Evolutionary conservation across 2,797 vertebrate species (phyloP).

Genomic region (Crossoptilon crossoptilon): DNA sequence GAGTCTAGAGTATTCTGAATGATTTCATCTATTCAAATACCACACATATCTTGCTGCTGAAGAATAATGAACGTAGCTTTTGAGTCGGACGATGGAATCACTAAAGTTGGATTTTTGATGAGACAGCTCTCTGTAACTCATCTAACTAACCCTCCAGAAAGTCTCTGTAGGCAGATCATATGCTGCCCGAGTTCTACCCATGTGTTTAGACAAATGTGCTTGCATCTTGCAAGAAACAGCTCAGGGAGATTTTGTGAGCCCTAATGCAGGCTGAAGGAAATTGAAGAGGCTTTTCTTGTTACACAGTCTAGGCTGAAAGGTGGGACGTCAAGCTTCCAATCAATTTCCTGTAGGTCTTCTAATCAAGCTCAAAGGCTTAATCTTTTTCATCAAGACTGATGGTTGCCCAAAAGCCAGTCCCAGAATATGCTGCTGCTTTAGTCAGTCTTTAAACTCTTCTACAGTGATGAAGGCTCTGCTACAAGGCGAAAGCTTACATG

Average conservation of each 20-base stretch:
- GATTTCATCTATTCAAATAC: not conserved
- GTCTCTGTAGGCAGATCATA: not conserved
- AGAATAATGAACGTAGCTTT: not conserved
- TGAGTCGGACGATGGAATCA: not conserved
- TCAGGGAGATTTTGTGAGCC: not conserved
- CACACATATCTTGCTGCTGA: not conserved
- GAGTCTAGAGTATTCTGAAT: not conserved
- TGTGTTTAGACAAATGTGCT: fast-evolving
- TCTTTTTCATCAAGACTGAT: not conserved
- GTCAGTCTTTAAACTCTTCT: not conserved
- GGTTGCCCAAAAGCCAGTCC: not conserved
- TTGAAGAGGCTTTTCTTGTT: not conserved
- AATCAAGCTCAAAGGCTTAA: not conserved
- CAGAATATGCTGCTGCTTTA: not conserved
- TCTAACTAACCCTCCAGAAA: not conserved
- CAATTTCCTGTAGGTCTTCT: not conserved
- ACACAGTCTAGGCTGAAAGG: not conserved
- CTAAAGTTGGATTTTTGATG: not conserved
- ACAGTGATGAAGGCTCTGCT: not conserved
- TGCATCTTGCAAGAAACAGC: not conserved
- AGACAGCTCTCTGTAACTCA: not conserved
- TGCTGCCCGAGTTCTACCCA: not conserved
- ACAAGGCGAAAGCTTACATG: not conserved
- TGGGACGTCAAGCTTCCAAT: fast-evolving
- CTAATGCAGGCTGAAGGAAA: not conserved